Evolutionary conservation across 2,797 vertebrate species (phyloP).

Genomic region (Smutsia gigantea): DNA sequence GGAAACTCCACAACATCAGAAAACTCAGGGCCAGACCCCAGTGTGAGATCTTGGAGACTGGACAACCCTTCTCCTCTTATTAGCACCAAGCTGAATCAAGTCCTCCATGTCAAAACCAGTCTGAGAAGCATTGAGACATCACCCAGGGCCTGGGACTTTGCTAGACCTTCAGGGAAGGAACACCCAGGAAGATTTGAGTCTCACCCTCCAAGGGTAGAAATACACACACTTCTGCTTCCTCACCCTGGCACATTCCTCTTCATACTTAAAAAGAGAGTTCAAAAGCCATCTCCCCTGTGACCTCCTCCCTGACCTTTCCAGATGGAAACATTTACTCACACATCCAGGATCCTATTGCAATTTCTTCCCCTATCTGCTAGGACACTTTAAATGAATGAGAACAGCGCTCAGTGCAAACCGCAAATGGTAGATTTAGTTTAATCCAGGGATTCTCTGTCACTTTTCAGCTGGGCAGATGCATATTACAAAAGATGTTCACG

Average conservation of each 20-base stretch:
- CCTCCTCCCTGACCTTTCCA: slow-evolving; percentile 45
- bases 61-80: neutral
- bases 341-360: neutral
- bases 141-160: neutral
- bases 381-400: slow-evolving; percentile 18
- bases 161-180: neutral
- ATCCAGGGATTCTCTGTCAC: slow-evolving; percentile 66
- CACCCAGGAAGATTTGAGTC: neutral
- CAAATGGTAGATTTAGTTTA: slow-evolving; percentile 64
- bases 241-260: neutral
- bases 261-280: neutral
- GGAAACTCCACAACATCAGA: neutral
- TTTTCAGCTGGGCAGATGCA: slow-evolving; percentile 46
- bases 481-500: neutral
- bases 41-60: neutral
- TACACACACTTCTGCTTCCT: neutral
- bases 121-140: neutral
- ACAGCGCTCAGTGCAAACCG: slow-evolving; percentile 33
- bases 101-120: neutral
- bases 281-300: slow-evolving; percentile 4
- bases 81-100: neutral
- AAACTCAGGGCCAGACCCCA: neutral
- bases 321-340: neutral
- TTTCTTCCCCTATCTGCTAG: slow-evolving; percentile 41
- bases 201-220: neutral